Base-by-base conservation (phyloP, 1,140 invertebrate genomes). In the Drosophila pseudoobscura region DNA sequence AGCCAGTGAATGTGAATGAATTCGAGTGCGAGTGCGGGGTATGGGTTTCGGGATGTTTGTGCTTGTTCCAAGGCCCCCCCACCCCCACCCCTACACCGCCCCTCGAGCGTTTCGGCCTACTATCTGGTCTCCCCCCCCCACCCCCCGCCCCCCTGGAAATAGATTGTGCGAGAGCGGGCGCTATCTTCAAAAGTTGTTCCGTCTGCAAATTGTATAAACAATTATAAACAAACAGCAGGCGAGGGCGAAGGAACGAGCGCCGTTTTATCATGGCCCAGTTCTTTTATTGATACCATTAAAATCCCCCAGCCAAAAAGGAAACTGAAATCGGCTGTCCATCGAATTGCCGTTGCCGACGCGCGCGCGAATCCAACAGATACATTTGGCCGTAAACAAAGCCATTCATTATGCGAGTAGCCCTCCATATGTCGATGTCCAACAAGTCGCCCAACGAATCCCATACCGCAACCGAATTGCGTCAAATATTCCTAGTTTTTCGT, bases 261-360 rank as follows among this genome's bases (percentile, higher is more conserved):
- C 61, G 82, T 77, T 87, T 85, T 85, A 85, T 85, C 82, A 72
- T 87, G 82, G 82, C 82, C 82, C 87, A 87, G 83, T 85, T 85
- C 58, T 75, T 39, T 69, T 58, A 51, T 79, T 82, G 78, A 87
- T 85, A 85, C 74, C 74, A 78, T 80, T 79, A 68, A 80, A 29
- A 82, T 66, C 66, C 63, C 73, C 31, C 70, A 71, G 24, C 35
- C 55, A 45, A 47, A 69, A 47, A 29, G 61, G 39, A 45, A 56
- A 50, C 46, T 22, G 13, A 56, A 54, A 22, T 24, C 45, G 35
- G 11, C 29, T 45, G 20, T 6, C 51, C 35, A 46, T 13, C 29
- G 31, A 26, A 26, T 26, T 26, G 5, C 29, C 52, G 46, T 24
- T 71, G 17, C 17, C 52, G 75, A 65, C 61, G 56, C 50, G 57